Evolutionary conservation across 2,113 vertebrate genomes (phyloP), one percentile per base, ranked within the genome.

Genomic region (Rostratula benghalensis): DNA sequence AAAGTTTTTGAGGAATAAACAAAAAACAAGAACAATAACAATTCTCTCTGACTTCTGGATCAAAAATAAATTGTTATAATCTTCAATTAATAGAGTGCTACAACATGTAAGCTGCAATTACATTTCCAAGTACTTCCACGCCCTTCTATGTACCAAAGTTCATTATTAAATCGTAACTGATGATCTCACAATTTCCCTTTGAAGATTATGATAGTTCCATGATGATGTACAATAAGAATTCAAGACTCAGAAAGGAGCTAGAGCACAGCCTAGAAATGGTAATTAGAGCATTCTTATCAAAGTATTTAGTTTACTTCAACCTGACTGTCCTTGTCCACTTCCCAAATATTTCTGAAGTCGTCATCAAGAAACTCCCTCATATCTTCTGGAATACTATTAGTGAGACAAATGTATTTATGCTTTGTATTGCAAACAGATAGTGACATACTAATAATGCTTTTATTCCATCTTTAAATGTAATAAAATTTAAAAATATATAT

Each of bases 401-500:
- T n/a, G 23, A 86, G 22, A n/a, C 4, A 68, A 86, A 67, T 15
- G 6, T 51, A 21, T 70, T 89, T 61, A 61, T n/a, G 11, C 6
- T 57, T 70, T 74, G 11, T 57, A 35, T 15, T 33, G 15, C 31
- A 77, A 79, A 71, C 3, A 59, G 16, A 33, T 4, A 74, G 1
- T 8, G 20, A 54, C 28, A 37, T 7, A 51, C 9, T 41, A 63
- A 20, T 8, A n/a, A 1, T 31, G 30, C 24, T 91, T 80, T 80
- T 13, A 61, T 35, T 61, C 30, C 11, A 59, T 11, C 9, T 69
- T 80, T 39, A 57, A 12, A 20, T 7, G 10, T 27, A 41, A 57
- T 22, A n/a, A 39, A 77, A 67, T 48, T 46, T 45, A 2, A 39
- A 60, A 88, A 80, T 4, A 0, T 0, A 6, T 73, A 56, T 46